Base-by-base conservation (phyloP, 2,797 vertebrate genomes). In the Hydrocynus forskahlii region DNA sequence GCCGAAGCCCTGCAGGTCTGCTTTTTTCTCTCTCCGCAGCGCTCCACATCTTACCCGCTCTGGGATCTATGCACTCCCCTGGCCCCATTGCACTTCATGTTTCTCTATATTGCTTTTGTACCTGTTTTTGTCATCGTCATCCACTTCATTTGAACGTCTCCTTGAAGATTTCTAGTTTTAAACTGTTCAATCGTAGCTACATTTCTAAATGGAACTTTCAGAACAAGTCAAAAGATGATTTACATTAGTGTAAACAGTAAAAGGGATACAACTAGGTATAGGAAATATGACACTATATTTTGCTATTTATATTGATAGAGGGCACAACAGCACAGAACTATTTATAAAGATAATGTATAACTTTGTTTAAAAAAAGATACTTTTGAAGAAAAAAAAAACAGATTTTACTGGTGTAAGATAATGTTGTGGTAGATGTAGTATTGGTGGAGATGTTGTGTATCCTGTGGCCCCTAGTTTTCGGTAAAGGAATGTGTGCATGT, bases 271-370 rank as follows among this genome's bases (percentile, higher is more conserved):
- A 88, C 86, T 89, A 21, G 62, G 83, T 85, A 82, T 84, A 76
- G 76, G 80, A 92, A 88, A 92, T 89, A 87, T 89, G 87, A 92
- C 87, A 87, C 86, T 93, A 91, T 96, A 95, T 96, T 97, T 97
- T 97, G 94, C 93, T 96, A 95, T 94, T 96, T 95, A 93, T 96
- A 96, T 92, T 90, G 91, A 94, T 89, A 95, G 93, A 94, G 93
- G 94, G 93, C 93, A 95, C 92, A 95, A 94, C 94, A 96, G 94
- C 94, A 96, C 92, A 96, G 92, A 95, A 91, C 93, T 95, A 96
- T 96, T 97, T 96, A 96, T 96, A 94, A 93, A 95, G 90, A 95
- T 86, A 78, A 87, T 84, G 84, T 89, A 85, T 88, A 89, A 86
- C 83, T 89, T 89, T 91, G 87, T 90, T 88, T 87, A 90, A 67